These are phyloP conservation scores for Cairina moschata DNA, from an alignment of 2,113 vertebrate species.

Conservation along the genomic window DNA sequence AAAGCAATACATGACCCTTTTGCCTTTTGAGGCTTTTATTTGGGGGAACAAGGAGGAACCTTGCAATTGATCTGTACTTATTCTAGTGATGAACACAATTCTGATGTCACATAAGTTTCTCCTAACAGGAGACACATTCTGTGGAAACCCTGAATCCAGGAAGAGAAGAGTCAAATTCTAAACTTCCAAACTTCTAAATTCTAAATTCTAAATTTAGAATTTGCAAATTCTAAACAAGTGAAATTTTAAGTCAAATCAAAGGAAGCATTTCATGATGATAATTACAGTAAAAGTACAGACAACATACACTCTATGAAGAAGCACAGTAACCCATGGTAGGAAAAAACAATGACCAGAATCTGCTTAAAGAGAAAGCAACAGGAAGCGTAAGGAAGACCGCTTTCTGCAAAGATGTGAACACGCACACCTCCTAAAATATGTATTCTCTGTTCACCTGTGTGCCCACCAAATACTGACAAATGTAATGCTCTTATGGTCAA, in stretches of 20 bases:
- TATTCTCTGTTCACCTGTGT: not conserved
- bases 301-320: not conserved
- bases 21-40: not conserved
- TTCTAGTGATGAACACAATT: not conserved
- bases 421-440: not conserved
- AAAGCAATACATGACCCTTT: not conserved
- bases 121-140: rapidly evolving
- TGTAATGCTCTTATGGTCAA: rapidly evolving
- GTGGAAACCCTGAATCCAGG: not conserved
- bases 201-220: too few relatives aligned
- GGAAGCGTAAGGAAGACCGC: not conserved
- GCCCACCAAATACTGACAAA: not conserved
- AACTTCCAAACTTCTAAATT: not conserved
- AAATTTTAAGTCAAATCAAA: not conserved
- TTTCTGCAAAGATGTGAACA: not conserved
- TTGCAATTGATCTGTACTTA: not conserved
- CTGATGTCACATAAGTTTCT: not conserved
- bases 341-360: not conserved
- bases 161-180: not conserved
- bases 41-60: not conserved
- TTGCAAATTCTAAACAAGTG: not conserved
- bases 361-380: slow-evolving; percentile 23
- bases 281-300: not conserved
- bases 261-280: not conserved
- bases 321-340: not conserved